These are phyloP conservation scores for Montifringilla adamsi DNA, from an alignment of 2,113 vertebrate genomes.

Conservation along the genomic window DNA sequence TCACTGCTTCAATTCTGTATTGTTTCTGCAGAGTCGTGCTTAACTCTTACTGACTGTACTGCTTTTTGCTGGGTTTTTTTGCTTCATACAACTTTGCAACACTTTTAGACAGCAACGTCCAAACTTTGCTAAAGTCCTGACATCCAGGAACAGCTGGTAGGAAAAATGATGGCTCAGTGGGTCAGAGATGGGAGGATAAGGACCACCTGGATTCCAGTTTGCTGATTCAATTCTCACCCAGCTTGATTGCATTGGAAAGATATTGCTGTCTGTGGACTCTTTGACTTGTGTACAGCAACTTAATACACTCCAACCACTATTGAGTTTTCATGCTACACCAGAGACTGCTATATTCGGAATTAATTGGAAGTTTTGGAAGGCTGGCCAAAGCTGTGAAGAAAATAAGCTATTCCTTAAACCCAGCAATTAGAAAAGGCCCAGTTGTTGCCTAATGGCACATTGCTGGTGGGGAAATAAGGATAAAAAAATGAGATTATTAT, in stretches of 20 bases:
- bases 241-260: neutral
- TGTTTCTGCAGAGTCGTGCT: neutral
- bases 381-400: neutral
- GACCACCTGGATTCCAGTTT: neutral
- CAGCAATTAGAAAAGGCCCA: neutral
- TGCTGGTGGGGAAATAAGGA: neutral
- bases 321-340: neutral
- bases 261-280: neutral
- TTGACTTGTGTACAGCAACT: neutral
- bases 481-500: neutral
- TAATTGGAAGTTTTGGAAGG: neutral
- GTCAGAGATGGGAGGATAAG: neutral
- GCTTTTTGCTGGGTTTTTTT: neutral
- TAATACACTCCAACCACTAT: neutral
- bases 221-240: constrained; percentile 3
- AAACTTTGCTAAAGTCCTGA: neutral
- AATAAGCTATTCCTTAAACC: neutral
- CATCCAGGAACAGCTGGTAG: neutral
- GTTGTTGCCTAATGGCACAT: neutral
- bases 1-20: neutral
- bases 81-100: neutral
- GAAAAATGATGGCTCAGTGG: neutral
- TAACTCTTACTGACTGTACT: neutral
- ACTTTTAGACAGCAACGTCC: neutral
- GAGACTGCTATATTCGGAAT: neutral